Evolutionary conservation across 35 echinoderm and acorn worm genomes (phyloP).

Genomic region (Patiria miniata): DNA sequence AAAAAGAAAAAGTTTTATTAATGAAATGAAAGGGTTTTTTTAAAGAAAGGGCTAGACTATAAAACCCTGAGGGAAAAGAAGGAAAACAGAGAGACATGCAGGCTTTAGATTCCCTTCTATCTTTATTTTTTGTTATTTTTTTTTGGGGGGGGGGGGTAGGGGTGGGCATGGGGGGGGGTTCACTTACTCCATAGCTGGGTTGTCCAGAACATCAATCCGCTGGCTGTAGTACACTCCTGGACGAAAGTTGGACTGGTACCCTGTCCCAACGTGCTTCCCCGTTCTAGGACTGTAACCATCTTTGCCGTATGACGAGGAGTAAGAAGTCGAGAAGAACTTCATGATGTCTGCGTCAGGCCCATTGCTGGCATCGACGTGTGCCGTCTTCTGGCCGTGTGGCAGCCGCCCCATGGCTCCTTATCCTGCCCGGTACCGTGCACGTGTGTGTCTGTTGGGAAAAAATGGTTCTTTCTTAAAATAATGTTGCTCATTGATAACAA

Average conservation of each 20-base stretch:
- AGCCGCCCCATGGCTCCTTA: slow-evolving; percentile 61
- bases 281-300: slow-evolving; percentile 70
- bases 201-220: slow-evolving; percentile 80
- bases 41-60: too few relatives aligned
- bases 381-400: slow-evolving; percentile 76
- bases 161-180: too few relatives aligned
- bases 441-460: not conserved
- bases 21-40: too few relatives aligned
- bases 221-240: slow-evolving; percentile 97
- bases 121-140: too few relatives aligned
- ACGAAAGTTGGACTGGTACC: slow-evolving; percentile 96
- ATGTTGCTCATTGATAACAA: not conserved
- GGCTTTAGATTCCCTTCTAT: too few relatives aligned
- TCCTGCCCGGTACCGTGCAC: not conserved
- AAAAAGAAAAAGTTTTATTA: too few relatives aligned
- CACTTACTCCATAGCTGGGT: slow-evolving; percentile 94
- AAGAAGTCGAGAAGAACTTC: slow-evolving; percentile 96
- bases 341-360: slow-evolving; percentile 94
- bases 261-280: slow-evolving; percentile 94
- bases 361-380: slow-evolving; percentile 84
- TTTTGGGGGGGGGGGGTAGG: too few relatives aligned
- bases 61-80: too few relatives aligned
- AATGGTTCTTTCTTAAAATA: slow-evolving; percentile 5
- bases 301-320: slow-evolving; percentile 70
- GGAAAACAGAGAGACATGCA: too few relatives aligned